phyloP scores from a whole-genome alignment of 2,888 invertebrate genomes.

The Melanostoma scalare region DNA sequence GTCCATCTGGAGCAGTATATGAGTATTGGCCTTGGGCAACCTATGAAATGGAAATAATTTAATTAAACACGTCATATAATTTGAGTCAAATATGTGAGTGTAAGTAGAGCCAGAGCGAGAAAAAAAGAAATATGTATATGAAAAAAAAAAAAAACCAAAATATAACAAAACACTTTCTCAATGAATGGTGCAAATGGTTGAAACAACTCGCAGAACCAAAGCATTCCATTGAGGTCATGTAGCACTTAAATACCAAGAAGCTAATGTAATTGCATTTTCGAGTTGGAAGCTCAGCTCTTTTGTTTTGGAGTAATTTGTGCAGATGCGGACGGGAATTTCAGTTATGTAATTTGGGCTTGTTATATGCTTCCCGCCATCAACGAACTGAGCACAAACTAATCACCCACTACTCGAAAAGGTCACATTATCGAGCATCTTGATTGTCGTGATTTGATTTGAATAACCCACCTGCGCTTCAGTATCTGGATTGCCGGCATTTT shows the following conservation, averaged over 20 bases:
- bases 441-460: background rate
- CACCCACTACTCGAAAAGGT: constrained; percentile 49
- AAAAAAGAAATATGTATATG: background rate
- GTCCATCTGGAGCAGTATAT: constrained; percentile 86
- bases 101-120: background rate
- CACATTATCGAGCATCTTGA: background rate
- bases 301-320: constrained; percentile 7
- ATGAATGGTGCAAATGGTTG: background rate
- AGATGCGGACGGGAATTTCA: constrained; percentile 6
- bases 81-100: constrained; percentile 8
- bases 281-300: constrained; percentile 39
- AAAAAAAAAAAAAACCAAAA: too few relatives aligned
- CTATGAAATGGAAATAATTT: constrained; percentile 74
- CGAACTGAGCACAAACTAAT: constrained; percentile 31
- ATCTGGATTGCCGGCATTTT: constrained; percentile 83
- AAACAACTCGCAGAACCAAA: constrained; percentile 6
- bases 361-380: constrained; percentile 42
- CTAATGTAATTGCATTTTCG: constrained; percentile 45
- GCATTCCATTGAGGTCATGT: constrained; percentile 38
- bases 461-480: constrained; percentile 83
- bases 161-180: constrained; percentile 37
- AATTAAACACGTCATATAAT: constrained; percentile 33
- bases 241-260: constrained; percentile 51
- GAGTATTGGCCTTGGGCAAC: constrained; percentile 86
- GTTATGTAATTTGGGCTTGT: constrained; percentile 26